A percentile compares a stretch with the other conserved stretches of the same genome.
These are phyloP conservation scores for Lepidochitona cinerea DNA, from an alignment of 2,888 invertebrate species.

Conservation along the genomic window DNA sequence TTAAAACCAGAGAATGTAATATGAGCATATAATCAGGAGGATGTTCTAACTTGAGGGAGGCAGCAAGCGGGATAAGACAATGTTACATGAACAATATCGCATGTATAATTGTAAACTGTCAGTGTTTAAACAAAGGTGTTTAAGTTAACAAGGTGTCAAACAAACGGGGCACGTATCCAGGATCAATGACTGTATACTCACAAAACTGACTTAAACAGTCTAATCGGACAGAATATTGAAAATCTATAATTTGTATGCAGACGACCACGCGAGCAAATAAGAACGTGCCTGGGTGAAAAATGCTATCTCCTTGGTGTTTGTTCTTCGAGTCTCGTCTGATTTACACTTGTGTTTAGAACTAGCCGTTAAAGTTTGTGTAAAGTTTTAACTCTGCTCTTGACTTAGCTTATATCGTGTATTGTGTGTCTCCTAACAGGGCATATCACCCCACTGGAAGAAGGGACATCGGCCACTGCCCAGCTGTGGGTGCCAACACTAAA, in stretches of 20 bases:
- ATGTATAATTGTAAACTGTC: too few relatives aligned
- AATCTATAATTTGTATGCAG: slow-evolving; percentile 6
- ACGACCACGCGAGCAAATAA: not conserved
- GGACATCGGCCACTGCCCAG: not conserved
- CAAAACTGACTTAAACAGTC: not conserved
- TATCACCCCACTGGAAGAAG: not conserved
- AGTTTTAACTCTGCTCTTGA: slow-evolving; percentile 2
- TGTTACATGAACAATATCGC: too few relatives aligned
- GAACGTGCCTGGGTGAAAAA: not conserved
- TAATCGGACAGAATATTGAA: not conserved
- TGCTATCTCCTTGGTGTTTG: not conserved
- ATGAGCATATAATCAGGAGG: too few relatives aligned
- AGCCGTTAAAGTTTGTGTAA: slow-evolving; percentile 1
- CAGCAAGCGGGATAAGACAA: too few relatives aligned
- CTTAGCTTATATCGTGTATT: not conserved
- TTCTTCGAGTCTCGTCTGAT: not conserved
- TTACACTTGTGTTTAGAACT: not conserved
- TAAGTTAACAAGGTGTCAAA: not conserved
- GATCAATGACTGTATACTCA: not conserved
- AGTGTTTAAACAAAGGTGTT: too few relatives aligned
- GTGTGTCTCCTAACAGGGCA: not conserved
- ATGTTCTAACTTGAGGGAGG: too few relatives aligned
- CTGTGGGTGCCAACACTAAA: not conserved
- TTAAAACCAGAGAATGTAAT: too few relatives aligned
- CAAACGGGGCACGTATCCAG: not conserved